Evolutionary conservation across 2,888 invertebrate species (phyloP).

Genomic region (Conops quadrifasciatus): DNA sequence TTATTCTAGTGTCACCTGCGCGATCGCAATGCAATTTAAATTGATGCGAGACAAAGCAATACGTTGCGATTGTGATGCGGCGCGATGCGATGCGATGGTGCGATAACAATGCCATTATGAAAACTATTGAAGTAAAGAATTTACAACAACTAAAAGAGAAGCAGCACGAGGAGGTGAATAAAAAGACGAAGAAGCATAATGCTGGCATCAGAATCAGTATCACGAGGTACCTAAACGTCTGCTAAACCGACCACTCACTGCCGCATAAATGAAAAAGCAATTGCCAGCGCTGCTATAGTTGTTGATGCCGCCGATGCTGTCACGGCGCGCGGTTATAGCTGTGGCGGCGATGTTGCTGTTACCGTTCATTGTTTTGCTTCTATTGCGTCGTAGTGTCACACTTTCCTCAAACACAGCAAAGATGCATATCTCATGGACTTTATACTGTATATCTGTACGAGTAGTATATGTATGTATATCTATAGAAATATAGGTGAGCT

Average conservation of each 20-base stretch:
- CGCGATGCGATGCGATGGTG: no score
- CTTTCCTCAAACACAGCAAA: background rate
- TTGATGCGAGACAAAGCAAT: slow-evolving; percentile 24
- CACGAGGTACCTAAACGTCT: no score
- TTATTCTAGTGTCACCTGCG: slow-evolving; percentile 58
- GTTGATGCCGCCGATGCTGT: slow-evolving; percentile 14
- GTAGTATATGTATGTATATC: no score
- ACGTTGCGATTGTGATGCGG: background rate
- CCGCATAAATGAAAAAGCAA: background rate
- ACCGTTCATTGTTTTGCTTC: background rate
- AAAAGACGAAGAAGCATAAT: background rate
- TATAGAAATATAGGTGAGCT: slow-evolving; percentile 26
- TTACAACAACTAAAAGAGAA: background rate
- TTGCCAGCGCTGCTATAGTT: slow-evolving; percentile 6
- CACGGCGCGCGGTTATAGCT: background rate
- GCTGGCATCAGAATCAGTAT: background rate
- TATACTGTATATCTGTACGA: no score
- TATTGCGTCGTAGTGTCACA: background rate
- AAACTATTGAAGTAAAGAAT: no score
- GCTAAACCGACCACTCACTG: background rate
- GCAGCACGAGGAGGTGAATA: background rate
- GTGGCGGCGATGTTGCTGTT: no score
- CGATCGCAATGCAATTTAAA: slow-evolving; percentile 45
- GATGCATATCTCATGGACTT: slow-evolving; percentile 26
- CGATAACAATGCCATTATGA: no score